These are phyloP conservation scores for Andinoacara biseriatus DNA, from an alignment of 2,113 vertebrate species.

Conservation along the genomic window DNA sequence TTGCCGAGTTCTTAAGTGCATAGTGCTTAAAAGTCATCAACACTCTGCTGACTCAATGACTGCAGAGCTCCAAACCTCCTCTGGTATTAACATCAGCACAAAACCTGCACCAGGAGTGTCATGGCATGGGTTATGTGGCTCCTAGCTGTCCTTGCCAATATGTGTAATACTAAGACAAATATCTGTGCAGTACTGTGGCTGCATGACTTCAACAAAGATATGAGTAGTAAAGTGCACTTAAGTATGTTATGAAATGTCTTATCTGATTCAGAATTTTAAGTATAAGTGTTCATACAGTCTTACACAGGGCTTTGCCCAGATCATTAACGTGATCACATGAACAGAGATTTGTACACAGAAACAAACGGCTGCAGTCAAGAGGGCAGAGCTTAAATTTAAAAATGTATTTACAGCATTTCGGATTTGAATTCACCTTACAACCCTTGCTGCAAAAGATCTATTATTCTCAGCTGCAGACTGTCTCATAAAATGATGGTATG, in stretches of 20 bases:
- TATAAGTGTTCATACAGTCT: not conserved
- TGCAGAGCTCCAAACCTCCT: no score
- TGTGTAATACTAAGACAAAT: not conserved
- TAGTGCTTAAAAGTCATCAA: no score
- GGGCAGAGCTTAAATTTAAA: not conserved
- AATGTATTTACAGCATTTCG: not conserved
- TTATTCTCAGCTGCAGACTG: not conserved
- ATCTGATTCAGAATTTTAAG: not conserved
- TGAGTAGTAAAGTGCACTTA: not conserved
- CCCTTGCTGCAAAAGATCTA: conserved; percentile 4
- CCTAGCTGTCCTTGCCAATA: not conserved
- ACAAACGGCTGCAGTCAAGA: not conserved
- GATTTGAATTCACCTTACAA: conserved; percentile 17
- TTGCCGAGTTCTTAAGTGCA: no score
- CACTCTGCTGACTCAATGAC: no score
- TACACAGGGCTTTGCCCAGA: not conserved
- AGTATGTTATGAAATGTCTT: not conserved
- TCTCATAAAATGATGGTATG: not conserved
- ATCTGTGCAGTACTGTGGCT: not conserved
- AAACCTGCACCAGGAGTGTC: no score
- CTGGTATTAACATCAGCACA: no score
- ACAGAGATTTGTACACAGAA: not conserved
- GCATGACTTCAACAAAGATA: not conserved
- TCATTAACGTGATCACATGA: not conserved
- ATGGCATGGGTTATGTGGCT: no score